Base-by-base conservation (phyloP, 2,113 vertebrate species). In the Lophotis ruficrista region DNA sequence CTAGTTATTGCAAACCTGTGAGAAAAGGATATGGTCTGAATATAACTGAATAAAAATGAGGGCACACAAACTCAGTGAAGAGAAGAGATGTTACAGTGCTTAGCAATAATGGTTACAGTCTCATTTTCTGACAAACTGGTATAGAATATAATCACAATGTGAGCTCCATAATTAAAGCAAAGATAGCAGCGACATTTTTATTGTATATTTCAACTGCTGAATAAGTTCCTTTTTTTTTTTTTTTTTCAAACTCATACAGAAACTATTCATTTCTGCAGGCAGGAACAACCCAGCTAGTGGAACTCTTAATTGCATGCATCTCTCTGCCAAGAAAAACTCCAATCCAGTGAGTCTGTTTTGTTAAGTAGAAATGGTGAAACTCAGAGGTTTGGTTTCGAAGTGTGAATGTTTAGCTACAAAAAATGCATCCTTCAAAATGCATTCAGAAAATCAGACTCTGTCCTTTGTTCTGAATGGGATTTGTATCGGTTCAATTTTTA, bases 101-200 rank as follows among this genome's bases (percentile, higher is more conserved):
- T 95, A 95, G 87, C 88, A 89, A 87, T 97, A 95, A 95, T 79
- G 71, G 91, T 93, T 94, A 94, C 50, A 89, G 89, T 97, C 90
- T 97, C 90, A 96, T 94, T 96, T 95, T 87, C 78, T 93, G 89
- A 97, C 85, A 90, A 94, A 69, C 80, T 83, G 78, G 90, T 79
- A 89, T 45, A 93, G 94, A 96, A 96, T 96, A 95, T 95, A 96
- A 77, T 96, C 89, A 97, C 93, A 91, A 91, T 94, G 66, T 96
- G 92, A 95, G 65, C 72, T 81, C 77, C 91, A 60, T 95, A 96
- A 97, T 95, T 97, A 97, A 98, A 96, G 94, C 61, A 96, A 96
- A 96, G 91, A 93, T 91, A 95, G 73, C 47, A 85, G 89, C 96
- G 91, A 89, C 60, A 95, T 95, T 97, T 97, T 93, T 94, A 91